A percentile compares a stretch with the other conserved stretches of the same genome.
Evolutionary conservation across 2,888 invertebrate genomes (phyloP).

Genomic region (Neoascia interrupta): DNA sequence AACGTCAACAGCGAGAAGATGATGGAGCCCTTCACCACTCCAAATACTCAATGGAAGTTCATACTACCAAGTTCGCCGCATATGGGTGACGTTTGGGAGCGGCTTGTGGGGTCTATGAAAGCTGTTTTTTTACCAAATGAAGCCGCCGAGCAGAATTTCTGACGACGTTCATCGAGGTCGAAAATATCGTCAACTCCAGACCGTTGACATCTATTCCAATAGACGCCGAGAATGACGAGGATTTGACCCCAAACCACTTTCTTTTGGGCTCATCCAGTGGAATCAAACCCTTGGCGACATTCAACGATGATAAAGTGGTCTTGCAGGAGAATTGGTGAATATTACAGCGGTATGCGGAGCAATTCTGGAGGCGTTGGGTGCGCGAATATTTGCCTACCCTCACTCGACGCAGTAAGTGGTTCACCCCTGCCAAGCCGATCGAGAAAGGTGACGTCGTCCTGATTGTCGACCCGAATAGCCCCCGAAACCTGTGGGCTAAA

Average conservation of each 20-base stretch:
- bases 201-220: conserved; percentile 52
- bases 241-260: conserved; percentile 51
- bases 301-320: conserved; percentile 1
- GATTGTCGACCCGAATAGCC: conserved; percentile 45
- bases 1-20: too few species aligned
- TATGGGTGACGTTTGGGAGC: too few species aligned
- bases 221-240: conserved; percentile 27
- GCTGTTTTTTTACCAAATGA: too few species aligned
- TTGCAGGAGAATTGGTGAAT: conserved; percentile 26
- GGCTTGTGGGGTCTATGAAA: too few species aligned
- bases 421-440: conserved; percentile 35
- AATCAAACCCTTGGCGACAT: conserved; percentile 16
- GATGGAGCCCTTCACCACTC: too few species aligned
- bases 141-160: too few species aligned
- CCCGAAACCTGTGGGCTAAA: conserved; percentile 47
- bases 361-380: conserved; percentile 52
- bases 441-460: conserved; percentile 43
- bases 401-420: conserved; percentile 58
- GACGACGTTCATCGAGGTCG: too few species aligned
- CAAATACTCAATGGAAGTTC: too few species aligned
- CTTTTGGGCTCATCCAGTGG: conserved; percentile 42
- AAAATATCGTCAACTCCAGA: too few species aligned
- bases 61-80: too few species aligned
- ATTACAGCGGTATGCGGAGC: conserved; percentile 45
- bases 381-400: conserved; percentile 48